phyloP scores from a whole-genome alignment of 2,888 invertebrate genomes.

The Sympetrum striolatum region DNA sequence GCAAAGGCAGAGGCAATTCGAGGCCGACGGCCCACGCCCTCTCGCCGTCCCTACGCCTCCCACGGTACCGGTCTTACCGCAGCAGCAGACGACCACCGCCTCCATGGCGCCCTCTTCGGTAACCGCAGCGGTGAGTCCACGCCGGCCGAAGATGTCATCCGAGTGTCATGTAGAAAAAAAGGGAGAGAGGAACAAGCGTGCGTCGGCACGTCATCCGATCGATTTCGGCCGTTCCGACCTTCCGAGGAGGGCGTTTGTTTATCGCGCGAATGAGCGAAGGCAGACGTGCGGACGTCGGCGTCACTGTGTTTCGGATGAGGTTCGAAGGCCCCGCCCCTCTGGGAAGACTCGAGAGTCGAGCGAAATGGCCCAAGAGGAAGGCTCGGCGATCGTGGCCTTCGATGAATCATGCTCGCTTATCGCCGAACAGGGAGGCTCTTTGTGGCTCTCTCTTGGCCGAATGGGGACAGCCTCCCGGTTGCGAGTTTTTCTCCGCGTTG shows the following conservation, averaged over 20 bases:
- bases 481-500: not conserved
- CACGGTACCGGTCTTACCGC: slow-evolving; percentile 35
- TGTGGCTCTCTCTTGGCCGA: not conserved
- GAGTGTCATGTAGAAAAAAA: not conserved
- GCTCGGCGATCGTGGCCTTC: not conserved
- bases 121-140: slow-evolving; percentile 45
- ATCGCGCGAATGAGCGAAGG: not conserved
- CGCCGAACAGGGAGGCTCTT: not conserved
- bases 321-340: not conserved
- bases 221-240: not conserved
- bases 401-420: not conserved
- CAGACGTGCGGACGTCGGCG: not conserved
- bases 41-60: slow-evolving; percentile 41
- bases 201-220: slow-evolving; percentile 37
- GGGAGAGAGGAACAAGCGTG: slow-evolving; percentile 45
- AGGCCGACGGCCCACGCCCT: slow-evolving; percentile 63
- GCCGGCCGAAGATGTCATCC: not conserved
- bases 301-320: not conserved
- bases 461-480: not conserved
- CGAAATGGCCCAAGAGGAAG: not conserved
- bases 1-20: slow-evolving; percentile 80
- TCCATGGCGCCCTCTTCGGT: slow-evolving; percentile 42
- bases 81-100: slow-evolving; percentile 44
- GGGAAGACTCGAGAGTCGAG: not conserved
- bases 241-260: not conserved